These are phyloP conservation scores for Harpalus rufipes DNA, from an alignment of 2,888 invertebrate genomes.

Conservation along the genomic window DNA sequence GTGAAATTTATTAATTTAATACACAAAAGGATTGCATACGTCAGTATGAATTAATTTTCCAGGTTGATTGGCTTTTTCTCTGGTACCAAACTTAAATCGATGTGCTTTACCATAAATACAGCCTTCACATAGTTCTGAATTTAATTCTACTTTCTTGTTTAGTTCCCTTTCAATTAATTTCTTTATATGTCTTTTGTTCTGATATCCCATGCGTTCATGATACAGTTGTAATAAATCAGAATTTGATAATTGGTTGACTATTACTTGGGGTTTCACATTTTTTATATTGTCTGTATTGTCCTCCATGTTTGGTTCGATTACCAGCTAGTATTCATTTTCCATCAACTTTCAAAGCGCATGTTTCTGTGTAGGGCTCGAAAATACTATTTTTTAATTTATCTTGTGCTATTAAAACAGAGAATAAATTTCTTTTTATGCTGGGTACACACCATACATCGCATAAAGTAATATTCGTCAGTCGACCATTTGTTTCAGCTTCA, in stretches of 20 bases:
- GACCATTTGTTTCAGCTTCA: conserved; percentile 14
- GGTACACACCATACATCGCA: conserved; percentile 58
- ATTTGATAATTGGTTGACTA: background rate
- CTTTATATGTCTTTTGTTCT: conserved; percentile 4
- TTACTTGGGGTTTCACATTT: conserved; percentile 67
- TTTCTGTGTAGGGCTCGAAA: conserved; percentile 55
- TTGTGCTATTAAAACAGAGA: conserved; percentile 55
- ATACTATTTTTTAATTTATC: conserved; percentile 50
- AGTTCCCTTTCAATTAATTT: conserved; percentile 68
- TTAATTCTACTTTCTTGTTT: conserved; percentile 69
- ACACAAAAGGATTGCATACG: conserved; percentile 70
- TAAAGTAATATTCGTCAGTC: conserved; percentile 23
- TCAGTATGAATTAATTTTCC: conserved; percentile 70
- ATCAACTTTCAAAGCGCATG: conserved; percentile 21
- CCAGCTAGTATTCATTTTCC: conserved; percentile 19
- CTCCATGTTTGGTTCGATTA: conserved; percentile 17
- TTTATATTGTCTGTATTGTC: conserved; percentile 67
- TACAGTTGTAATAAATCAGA: background rate
- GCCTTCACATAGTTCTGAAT: conserved; percentile 69
- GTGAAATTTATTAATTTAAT: conserved; percentile 9
- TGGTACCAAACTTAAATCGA: conserved; percentile 69
- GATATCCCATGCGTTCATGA: background rate
- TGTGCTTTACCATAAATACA: conserved; percentile 70
- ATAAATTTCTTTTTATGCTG: conserved; percentile 47
- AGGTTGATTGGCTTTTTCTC: conserved; percentile 67